Conservation (phyloP, 2,113 vertebrate species). For the Etheostoma cragini region DNA sequence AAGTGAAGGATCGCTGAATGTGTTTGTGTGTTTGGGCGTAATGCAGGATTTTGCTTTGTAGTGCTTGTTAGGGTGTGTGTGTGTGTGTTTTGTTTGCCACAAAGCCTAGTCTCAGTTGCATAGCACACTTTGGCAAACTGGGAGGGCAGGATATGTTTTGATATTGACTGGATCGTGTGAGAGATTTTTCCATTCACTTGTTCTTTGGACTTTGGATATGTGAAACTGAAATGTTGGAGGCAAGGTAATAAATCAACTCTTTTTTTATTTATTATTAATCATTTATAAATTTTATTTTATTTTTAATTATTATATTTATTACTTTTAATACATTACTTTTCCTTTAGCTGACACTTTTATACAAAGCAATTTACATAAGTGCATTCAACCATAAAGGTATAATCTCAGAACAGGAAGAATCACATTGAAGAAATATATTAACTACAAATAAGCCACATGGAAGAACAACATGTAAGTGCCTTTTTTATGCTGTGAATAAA, state of each 20-base stretch:
- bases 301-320: neutral
- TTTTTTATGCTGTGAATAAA: neutral
- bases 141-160: constrained; percentile 58
- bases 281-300: too few relatives aligned
- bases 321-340: too few relatives aligned
- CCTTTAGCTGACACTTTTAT: too few relatives aligned
- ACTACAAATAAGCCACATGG: too few relatives aligned
- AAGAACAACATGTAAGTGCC: too few relatives aligned
- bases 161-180: constrained; percentile 32
- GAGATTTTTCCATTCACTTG: constrained; percentile 37
- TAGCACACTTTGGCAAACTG: constrained; percentile 35
- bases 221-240: constrained; percentile 41
- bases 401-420: too few relatives aligned
- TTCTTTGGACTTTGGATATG: constrained; percentile 67
- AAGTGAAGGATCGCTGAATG: constrained; percentile 46
- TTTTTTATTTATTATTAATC: too few relatives aligned
- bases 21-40: constrained; percentile 30
- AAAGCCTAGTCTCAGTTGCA: constrained; percentile 26
- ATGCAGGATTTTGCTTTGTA: constrained; percentile 46
- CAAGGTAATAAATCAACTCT: constrained; percentile 44
- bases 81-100: constrained; percentile 42
- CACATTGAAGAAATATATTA: too few relatives aligned
- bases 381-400: too few relatives aligned
- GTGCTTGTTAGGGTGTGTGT: constrained; percentile 47
- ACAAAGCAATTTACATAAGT: too few relatives aligned